A percentile compares a stretch with the other conserved stretches of the same genome.
Conservation (phyloP, 2,797 vertebrate genomes). For the Catharus ustulatus region DNA sequence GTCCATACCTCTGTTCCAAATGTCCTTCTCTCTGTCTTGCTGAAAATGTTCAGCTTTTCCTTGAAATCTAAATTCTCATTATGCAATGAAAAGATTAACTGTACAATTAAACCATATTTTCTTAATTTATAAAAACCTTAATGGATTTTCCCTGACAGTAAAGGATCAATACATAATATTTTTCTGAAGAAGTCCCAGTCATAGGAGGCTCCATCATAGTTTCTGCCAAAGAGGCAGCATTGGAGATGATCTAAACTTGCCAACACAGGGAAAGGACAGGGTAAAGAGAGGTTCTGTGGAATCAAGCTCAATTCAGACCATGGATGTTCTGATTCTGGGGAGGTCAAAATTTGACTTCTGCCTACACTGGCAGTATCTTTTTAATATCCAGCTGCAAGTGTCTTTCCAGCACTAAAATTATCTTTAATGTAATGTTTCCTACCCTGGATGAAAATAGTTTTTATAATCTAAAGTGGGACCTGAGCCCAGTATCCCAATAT, state of each 20-base stretch:
- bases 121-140: neutral
- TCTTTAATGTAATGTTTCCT: conserved; percentile 61
- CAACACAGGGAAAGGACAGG: neutral
- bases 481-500: conserved; percentile 55
- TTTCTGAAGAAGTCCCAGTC: neutral
- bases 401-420: conserved; percentile 50
- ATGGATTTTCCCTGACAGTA: neutral
- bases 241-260: neutral
- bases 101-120: neutral
- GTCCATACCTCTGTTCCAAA: neutral
- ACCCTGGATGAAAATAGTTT: conserved; percentile 39
- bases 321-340: neutral
- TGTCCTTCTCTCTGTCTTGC: neutral
- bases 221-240: neutral
- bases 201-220: neutral
- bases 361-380: conserved; percentile 15
- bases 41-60: neutral
- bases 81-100: neutral
- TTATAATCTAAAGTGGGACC: conserved; percentile 55
- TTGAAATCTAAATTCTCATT: neutral
- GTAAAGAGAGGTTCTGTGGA: neutral
- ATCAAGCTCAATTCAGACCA: neutral
- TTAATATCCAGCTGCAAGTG: conserved; percentile 18
- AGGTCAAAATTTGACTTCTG: conserved; percentile 25
- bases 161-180: neutral